phyloP scores from a whole-genome alignment of 2,797 vertebrate genomes.

The Phalloptychus januarius region DNA sequence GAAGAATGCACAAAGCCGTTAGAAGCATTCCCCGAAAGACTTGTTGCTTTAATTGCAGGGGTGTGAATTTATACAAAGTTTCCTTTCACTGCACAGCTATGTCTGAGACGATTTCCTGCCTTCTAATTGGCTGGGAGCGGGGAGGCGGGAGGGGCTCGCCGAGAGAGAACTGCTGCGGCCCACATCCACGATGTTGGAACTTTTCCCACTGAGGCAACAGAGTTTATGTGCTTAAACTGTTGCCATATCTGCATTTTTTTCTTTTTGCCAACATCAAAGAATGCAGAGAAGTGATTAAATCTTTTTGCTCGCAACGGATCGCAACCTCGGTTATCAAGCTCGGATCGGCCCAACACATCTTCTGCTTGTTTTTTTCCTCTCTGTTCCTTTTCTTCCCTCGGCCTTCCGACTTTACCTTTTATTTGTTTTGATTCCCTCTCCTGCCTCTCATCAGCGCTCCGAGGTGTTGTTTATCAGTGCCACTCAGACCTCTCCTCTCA shows the following conservation, averaged over 20 bases:
- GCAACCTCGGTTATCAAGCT: neutral
- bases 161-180: neutral
- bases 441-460: neutral
- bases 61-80: neutral
- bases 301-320: neutral
- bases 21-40: neutral
- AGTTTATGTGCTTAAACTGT: neutral
- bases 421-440: neutral
- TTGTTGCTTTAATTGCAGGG: neutral
- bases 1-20: neutral
- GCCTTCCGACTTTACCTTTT: neutral
- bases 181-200: neutral
- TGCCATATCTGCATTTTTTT: neutral
- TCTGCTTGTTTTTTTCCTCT: neutral
- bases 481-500: conserved; percentile 11
- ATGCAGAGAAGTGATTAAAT: neutral
- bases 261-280: neutral
- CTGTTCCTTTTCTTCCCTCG: neutral
- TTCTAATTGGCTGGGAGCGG: neutral
- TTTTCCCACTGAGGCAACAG: neutral
- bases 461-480: conserved; percentile 11
- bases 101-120: neutral
- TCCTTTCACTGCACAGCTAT: neutral
- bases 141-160: neutral
- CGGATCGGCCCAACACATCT: neutral